Percentiles rank a stretch among this genome's conserved stretches.
These are phyloP conservation scores for Acromyrmex heyeri DNA, from an alignment of 1,140 invertebrate species.

Conservation along the genomic window DNA sequence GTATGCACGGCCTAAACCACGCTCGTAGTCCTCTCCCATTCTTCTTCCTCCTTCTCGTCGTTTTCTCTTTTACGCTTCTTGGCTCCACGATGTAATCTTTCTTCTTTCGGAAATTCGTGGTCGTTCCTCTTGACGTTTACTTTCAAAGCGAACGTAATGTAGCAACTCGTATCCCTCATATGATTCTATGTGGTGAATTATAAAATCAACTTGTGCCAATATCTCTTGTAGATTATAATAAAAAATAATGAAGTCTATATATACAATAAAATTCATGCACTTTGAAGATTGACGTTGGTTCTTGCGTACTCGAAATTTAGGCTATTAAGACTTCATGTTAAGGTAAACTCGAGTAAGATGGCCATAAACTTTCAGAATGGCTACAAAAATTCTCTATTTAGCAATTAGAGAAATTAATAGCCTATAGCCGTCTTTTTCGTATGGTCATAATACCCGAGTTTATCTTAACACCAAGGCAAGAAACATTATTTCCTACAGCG, in stretches of 20 bases:
- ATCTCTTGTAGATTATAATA: not conserved
- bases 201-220: slow-evolving; percentile 11
- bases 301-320: slow-evolving; percentile 10
- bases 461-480: not conserved
- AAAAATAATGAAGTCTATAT: not conserved
- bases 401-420: too few relatives aligned
- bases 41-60: slow-evolving; percentile 49
- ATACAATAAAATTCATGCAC: not conserved
- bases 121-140: slow-evolving; percentile 56
- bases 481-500: not conserved
- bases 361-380: too few relatives aligned
- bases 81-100: slow-evolving; percentile 31
- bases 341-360: too few relatives aligned
- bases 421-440: too few relatives aligned
- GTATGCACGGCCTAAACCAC: slow-evolving; percentile 78
- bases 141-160: slow-evolving; percentile 54
- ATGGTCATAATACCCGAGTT: too few relatives aligned
- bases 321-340: too few relatives aligned
- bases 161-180: slow-evolving; percentile 2
- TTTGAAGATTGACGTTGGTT: not conserved
- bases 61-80: slow-evolving; percentile 30
- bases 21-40: slow-evolving; percentile 44
- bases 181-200: slow-evolving; percentile 8
- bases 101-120: slow-evolving; percentile 19
- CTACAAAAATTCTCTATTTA: too few relatives aligned